Evolutionary conservation across 2,888 invertebrate genomes (phyloP), one percentile per base, ranked within the genome.

Genomic region (Loripinus fragilis): DNA sequence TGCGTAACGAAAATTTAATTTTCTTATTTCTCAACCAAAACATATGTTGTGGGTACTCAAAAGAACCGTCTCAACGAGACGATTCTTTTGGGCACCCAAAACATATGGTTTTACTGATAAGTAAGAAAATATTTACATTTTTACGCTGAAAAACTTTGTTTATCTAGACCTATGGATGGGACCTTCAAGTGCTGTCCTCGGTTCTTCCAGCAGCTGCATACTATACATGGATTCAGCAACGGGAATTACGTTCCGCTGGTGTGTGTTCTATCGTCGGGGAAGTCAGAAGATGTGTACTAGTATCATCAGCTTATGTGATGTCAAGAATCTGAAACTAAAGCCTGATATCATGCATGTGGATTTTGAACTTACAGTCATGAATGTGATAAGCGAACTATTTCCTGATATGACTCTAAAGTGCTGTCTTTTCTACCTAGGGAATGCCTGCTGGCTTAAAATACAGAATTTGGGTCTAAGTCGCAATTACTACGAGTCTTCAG

Each of bases 121-220:
- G n/a, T n/a, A n/a, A n/a, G n/a, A n/a, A n/a, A n/a, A n/a, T n/a
- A n/a, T n/a, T n/a, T n/a, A n/a, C n/a, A n/a, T n/a, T n/a, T n/a
- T n/a, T n/a, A n/a, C n/a, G n/a, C n/a, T n/a, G n/a, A n/a, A n/a
- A n/a, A n/a, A n/a, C n/a, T n/a, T n/a, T n/a, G n/a, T n/a, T n/a
- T n/a, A n/a, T n/a, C n/a, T n/a, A n/a, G n/a, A n/a, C n/a, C n/a
- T 66, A 41, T 33, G 41, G 66, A 66, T 42, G 66, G 41, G n/a
- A 66, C 66, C 10, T 66, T 66, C 33, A 66, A 66, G n/a, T 66
- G 42, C n/a, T 66, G 66, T 20, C 66, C 66, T 2, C 12, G 33
- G 25, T 66, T 42, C 28, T 66, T 41, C n/a, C 23, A 20, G 2
- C 66, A 66, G n/a, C 23, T 41, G 38, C 23, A 66, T 41, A 42